Base-by-base conservation (phyloP, 1,140 invertebrate genomes). In the Trypoxylus dichotomus region DNA sequence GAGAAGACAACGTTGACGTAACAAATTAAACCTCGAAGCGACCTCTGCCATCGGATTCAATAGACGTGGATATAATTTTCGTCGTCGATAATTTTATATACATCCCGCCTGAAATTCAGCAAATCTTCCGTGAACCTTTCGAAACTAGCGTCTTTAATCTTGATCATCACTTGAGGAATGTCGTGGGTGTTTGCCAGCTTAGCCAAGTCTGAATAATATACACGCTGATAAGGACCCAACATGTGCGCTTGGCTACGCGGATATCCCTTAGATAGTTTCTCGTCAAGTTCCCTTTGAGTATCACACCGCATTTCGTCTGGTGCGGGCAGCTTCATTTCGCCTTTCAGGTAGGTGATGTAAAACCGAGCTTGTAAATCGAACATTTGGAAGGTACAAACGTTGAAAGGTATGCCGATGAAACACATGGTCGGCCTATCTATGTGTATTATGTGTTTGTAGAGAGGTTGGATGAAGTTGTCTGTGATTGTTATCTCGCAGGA, bases 391-490 rank as follows among this genome's bases (percentile, higher is more conserved):
- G 93, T 91, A 72, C 91, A 86, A 1, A 92, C 89, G 47, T 83
- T 83, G 76, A 88, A 89, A 2, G 90, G 89, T 32, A 94, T 86
- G 15, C 93, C 93, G 78, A 94, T 87, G 68, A 94, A 89, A 77
- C 87, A 90, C 88, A 94, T 89, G 19, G 88, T 89, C 1, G 92
- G 91, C 82, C 88, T 89, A 71, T 90, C 84, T 0, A 90, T 89
- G 82, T 93, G 90, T n/a, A 94, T 88, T 43, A 93, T 83, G 81
- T 94, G 93, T 78, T 92, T 92, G 84, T 92, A 94, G 1, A 95
- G 86, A 1, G 92, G 91, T 43, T 86, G 87, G 11, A 95, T 88
- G 74, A 88, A 86, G 81, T 92, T 90, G 25, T 91, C 87, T 7
- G 90, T 87, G 1, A 92, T 87, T n/a, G 79, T 83, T 8, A 93